Evolutionary conservation across 1,140 invertebrate species (phyloP), one percentile per base, ranked within the genome.

Genomic region (Chionoecetes opilio): DNA sequence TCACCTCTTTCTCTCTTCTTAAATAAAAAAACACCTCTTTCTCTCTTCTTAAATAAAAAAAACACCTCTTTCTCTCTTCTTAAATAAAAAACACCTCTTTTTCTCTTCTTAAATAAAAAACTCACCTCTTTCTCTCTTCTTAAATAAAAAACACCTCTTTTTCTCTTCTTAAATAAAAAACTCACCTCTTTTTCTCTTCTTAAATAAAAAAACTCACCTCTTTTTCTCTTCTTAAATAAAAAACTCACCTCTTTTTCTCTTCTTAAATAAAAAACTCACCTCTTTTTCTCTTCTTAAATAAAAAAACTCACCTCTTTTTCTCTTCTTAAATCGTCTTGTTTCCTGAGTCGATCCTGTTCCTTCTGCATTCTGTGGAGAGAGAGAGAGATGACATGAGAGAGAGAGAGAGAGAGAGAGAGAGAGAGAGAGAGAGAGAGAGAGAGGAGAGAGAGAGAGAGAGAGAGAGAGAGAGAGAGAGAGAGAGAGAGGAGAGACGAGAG

Each of bases 331-430:
- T 98, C 98, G 96, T 99, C 98, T 96, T 98, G 97, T 94, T 98
- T 97, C 96, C 99, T 98, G 46, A 98, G 97, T 96, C 98, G 98
- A 97, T 99, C 99, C 95, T 98, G 97, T 96, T 98, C 98, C 96
- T 98, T 98, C 91, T 98, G 97, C 93, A 98, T 97, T 97, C 98
- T 98, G 97, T 88, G 96, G 97, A 97, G 97, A 38, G 82, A 95
- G 94, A 96, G 34, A 63, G n/a, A 90, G 1, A 53, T 53, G 46
- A 9, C 46, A 1, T n/a, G 90, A 9, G 11, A 32, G 85, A 86
- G n/a, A 87, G 14, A n/a, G n/a, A n/a, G n/a, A n/a, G n/a, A n/a
- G n/a, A 29, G 2, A 63, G 9, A 37, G 32, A 46, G n/a, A 37
- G 46, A 26, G 11, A 0, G n/a, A 86, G 6, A 26, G 3, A 14